These are phyloP conservation scores for Tachina lurida DNA, from an alignment of 2,888 invertebrate species.

Conservation along the genomic window DNA sequence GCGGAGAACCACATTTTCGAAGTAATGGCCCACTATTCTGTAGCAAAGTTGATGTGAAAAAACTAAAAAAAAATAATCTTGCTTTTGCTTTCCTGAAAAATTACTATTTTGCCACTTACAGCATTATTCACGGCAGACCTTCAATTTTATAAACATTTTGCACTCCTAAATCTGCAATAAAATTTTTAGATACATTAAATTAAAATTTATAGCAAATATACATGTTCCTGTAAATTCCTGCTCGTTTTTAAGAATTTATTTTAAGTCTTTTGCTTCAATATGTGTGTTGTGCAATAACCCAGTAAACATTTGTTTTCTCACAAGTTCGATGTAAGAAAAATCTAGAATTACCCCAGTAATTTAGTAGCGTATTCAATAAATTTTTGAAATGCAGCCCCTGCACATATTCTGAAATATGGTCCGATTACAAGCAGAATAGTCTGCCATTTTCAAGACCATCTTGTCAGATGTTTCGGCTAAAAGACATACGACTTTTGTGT, in stretches of 20 bases:
- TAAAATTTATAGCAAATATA: conserved; percentile 15
- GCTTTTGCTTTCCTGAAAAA: neutral
- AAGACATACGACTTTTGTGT: too few relatives aligned
- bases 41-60: too few relatives aligned
- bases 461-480: too few relatives aligned
- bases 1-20: too few relatives aligned
- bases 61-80: neutral
- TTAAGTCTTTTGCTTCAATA: neutral
- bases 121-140: neutral
- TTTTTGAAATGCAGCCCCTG: too few relatives aligned
- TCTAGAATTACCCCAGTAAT: too few relatives aligned
- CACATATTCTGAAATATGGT: too few relatives aligned
- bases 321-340: too few relatives aligned
- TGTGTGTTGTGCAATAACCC: conserved; percentile 29
- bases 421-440: too few relatives aligned
- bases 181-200: conserved; percentile 14
- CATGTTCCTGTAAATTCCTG: neutral
- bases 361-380: too few relatives aligned
- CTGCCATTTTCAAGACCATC: neutral
- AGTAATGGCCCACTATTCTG: too few relatives aligned
- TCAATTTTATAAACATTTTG: neutral
- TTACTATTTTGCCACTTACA: neutral
- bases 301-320: too few relatives aligned
- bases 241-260: neutral
- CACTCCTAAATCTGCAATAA: neutral